Base-by-base conservation (phyloP, 2,888 invertebrate species). In the Apodemia zela region DNA sequence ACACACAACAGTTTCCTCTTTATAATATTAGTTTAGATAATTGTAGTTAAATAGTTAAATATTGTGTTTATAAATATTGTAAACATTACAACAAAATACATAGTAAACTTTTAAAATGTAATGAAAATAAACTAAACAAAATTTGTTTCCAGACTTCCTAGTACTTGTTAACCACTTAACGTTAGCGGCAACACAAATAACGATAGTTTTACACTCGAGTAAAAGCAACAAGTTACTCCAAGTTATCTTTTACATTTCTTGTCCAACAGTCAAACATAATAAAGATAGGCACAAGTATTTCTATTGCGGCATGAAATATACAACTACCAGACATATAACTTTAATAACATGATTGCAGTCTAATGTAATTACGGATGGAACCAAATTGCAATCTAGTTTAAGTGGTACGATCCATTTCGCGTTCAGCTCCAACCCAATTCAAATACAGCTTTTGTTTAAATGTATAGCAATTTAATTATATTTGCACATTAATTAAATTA, bases 221-320 rank as follows among this genome's bases (percentile, higher is more conserved):
- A 42, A 42, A 15, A 42, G 42, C 42, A 42, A n/a, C 42, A 42
- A 42, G 15, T 42, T 42, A 42, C 42, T 15, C 47, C n/a, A 47
- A 47, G 17, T 47, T 8, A 17, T 47, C 17, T 17, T n/a, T 5
- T 15, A 57, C 57, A 57, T 57, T 57, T n/a, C 57, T 57, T 21
- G 47, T 17, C 47, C 47, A 17, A 47, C 21, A 25, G 15, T 25
- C 29, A 57, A 57, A 57, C 29, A 25, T 29, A 57, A 57, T 57
- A 57, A 57, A 57, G 57, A 57, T 57, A 57, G 25, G 29, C n/a
- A 57, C 25, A 25, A 57, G 57, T 47, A 57, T 57, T 21, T 57
- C 57, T 29, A 57, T 29, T 57, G 29, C 57, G 57, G n/a, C 57
- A 54, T 54, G 15, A 54, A 54, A 54, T 29, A 54, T 25, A 54